phyloP scores from a whole-genome alignment of 2,797 vertebrate genomes.

The Muscicapa striata region DNA sequence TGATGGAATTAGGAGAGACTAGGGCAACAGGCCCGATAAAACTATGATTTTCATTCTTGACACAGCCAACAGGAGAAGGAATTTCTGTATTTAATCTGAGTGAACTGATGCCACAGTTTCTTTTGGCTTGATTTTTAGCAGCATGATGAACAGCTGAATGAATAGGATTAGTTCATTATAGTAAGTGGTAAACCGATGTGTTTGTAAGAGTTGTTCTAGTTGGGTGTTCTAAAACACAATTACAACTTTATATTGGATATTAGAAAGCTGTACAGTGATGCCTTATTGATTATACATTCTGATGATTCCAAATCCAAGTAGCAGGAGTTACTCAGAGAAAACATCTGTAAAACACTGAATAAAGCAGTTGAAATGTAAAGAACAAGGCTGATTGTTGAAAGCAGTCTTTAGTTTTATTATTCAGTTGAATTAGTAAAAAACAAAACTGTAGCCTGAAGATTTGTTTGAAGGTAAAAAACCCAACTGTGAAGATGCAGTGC shows the following conservation, averaged over 20 bases:
- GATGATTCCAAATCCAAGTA: background rate
- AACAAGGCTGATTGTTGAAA: background rate
- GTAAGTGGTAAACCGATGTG: background rate
- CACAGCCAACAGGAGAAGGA: background rate
- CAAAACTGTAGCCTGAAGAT: background rate
- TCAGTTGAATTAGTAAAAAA: background rate
- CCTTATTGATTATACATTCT: background rate
- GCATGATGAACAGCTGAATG: background rate
- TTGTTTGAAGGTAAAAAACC: background rate
- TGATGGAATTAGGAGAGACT: background rate
- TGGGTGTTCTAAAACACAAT: background rate
- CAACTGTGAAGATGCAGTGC: background rate
- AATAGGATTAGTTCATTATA: background rate
- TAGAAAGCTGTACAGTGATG: background rate
- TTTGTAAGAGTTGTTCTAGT: background rate
- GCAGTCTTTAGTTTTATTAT: background rate
- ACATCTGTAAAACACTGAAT: background rate
- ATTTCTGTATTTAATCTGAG: background rate
- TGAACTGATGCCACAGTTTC: background rate
- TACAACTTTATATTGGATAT: background rate
- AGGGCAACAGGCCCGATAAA: background rate
- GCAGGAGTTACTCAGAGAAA: background rate
- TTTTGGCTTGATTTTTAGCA: constrained; percentile 13
- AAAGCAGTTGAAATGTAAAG: background rate
- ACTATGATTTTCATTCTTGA: background rate